phyloP scores from a whole-genome alignment of 2,888 invertebrate species.

The Epirrhoe alternata region DNA sequence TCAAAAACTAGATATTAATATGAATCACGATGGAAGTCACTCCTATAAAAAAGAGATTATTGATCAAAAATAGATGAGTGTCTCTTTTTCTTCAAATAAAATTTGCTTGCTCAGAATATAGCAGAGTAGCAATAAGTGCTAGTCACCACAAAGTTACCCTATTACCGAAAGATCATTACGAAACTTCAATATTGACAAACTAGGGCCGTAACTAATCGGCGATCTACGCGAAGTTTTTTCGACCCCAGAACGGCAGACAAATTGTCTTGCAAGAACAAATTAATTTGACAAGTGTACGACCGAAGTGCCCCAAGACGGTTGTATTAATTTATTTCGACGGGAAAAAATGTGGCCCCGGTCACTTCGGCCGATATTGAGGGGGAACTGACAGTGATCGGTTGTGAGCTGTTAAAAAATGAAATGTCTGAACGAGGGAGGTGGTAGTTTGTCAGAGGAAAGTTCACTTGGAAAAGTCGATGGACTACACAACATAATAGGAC shows the following conservation, averaged over 20 bases:
- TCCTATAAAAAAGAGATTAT: no score
- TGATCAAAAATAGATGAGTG: no score
- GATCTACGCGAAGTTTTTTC: constrained; percentile 80
- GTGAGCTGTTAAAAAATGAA: constrained; percentile 42
- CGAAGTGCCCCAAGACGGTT: constrained; percentile 71
- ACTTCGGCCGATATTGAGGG: constrained; percentile 50
- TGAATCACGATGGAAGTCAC: no score
- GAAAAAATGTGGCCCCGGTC: constrained; percentile 75
- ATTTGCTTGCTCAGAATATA: neutral
- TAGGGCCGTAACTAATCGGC: constrained; percentile 68
- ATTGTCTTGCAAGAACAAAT: constrained; percentile 83
- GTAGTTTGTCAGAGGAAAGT: constrained; percentile 39
- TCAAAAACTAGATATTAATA: no score
- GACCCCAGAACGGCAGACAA: constrained; percentile 75
- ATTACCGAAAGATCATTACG: constrained; percentile 22
- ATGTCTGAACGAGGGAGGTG: constrained; percentile 39
- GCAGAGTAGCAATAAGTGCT: constrained; percentile 6
- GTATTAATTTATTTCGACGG: constrained; percentile 83
- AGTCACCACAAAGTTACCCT: constrained; percentile 21
- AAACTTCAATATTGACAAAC: constrained; percentile 37
- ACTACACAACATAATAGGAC: neutral
- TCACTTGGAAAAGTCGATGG: constrained; percentile 30
- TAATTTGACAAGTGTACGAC: constrained; percentile 81
- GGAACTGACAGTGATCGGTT: constrained; percentile 45
- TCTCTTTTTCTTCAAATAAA: neutral